A percentile compares a stretch with the other conserved stretches of the same genome.
Conservation (phyloP, 2,888 invertebrate species). For the Trachelus stipa region DNA sequence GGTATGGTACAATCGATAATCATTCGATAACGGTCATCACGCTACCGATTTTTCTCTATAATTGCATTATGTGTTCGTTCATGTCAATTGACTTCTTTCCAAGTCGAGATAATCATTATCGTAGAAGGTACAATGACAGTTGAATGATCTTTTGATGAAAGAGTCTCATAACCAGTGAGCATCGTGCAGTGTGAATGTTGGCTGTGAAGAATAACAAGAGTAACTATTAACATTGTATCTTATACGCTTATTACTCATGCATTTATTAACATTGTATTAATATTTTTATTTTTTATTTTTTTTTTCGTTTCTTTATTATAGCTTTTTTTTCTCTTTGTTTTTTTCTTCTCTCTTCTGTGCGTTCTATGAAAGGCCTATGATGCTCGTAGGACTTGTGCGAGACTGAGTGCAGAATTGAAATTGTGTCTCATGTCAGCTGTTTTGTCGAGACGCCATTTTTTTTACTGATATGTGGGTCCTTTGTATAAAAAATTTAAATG, state of each 20-base stretch:
- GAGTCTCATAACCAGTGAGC: not conserved
- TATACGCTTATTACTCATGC: not conserved
- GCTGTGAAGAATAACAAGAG: not conserved
- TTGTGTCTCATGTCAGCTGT: not conserved
- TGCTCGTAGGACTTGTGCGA: conserved; percentile 48
- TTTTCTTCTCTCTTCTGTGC: not conserved
- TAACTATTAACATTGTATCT: not conserved
- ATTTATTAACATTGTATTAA: not conserved
- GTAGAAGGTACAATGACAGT: not conserved
- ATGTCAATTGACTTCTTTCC: not conserved
- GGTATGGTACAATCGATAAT: not conserved
- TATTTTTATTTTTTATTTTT: too few relatives aligned
- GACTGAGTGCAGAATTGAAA: not conserved
- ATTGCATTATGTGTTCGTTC: not conserved
- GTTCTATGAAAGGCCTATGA: conserved; percentile 52
- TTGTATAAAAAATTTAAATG: not conserved
- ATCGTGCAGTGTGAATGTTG: not conserved
- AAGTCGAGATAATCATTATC: not conserved
- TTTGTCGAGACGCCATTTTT: not conserved
- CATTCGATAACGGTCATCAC: not conserved
- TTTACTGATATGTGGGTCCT: not conserved
- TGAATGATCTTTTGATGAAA: not conserved
- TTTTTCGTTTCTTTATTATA: not conserved
- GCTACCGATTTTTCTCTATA: not conserved
- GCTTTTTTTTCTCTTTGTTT: not conserved